Evolutionary conservation across 2,113 vertebrate genomes (phyloP).

Genomic region (Sebastes schlegelii): DNA sequence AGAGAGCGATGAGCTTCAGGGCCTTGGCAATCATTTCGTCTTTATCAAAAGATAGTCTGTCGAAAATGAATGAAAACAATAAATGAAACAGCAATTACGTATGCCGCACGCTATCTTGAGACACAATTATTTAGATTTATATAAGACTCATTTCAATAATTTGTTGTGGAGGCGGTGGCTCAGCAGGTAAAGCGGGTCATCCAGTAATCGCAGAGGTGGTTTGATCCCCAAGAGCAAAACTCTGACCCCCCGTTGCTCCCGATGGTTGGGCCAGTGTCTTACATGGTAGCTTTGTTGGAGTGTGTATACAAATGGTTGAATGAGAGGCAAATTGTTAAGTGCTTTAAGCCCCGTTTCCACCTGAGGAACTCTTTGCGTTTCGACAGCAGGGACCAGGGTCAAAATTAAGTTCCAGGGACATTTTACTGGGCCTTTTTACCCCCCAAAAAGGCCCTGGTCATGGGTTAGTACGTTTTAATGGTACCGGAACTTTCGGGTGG

Average conservation of each 20-base stretch:
- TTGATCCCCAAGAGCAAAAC: too few relatives aligned
- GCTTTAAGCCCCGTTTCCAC: not conserved
- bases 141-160: not conserved
- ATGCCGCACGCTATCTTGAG: not conserved
- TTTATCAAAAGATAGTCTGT: conserved; percentile 95
- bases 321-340: not conserved
- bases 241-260: not conserved
- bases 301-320: not conserved
- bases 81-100: not conserved
- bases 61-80: too few relatives aligned
- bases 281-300: not conserved
- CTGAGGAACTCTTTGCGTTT: too few relatives aligned
- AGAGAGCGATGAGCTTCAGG: conserved; percentile 89
- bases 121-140: not conserved
- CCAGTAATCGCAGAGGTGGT: not conserved
- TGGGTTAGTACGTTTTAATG: too few relatives aligned
- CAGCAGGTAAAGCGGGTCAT: not conserved
- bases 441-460: too few relatives aligned
- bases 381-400: too few relatives aligned
- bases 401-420: too few relatives aligned
- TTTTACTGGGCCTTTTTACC: too few relatives aligned
- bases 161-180: not conserved
- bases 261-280: not conserved
- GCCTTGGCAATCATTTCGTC: conserved; percentile 93
- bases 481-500: too few relatives aligned